Evolutionary conservation across 2,797 vertebrate species (phyloP).

Genomic region (Erithacus rubecula): DNA sequence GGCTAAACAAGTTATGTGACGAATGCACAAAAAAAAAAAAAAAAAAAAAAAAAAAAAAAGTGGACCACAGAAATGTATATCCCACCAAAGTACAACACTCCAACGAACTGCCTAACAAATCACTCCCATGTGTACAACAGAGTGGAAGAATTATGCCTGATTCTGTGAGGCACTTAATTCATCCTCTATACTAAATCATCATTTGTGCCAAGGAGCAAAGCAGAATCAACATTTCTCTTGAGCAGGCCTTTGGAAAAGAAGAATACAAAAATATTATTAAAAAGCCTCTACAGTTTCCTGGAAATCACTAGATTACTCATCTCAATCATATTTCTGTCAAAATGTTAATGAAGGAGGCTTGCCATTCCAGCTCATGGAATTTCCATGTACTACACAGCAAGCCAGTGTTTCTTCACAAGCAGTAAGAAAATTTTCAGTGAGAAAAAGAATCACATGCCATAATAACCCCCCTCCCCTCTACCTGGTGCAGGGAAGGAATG

Average conservation of each 20-base stretch:
- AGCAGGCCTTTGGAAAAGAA: not conserved
- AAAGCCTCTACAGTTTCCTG: not conserved
- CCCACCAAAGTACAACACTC: not conserved
- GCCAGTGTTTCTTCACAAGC: not conserved
- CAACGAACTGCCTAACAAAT: not conserved
- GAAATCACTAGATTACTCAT: not conserved
- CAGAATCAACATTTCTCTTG: not conserved
- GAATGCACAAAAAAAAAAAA: not conserved
- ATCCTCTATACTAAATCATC: not conserved
- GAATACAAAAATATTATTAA: not conserved
- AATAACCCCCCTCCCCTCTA: not conserved
- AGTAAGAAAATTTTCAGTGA: not conserved
- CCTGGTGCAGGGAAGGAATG: not conserved
- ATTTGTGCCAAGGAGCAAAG: not conserved
- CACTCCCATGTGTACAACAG: not conserved
- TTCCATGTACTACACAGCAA: not conserved
- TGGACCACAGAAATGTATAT: not conserved
- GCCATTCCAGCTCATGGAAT: not conserved
- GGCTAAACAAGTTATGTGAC: not conserved
- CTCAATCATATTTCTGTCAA: not conserved
- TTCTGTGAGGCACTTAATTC: not conserved
- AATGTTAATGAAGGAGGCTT: not conserved
- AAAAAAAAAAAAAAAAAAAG: not conserved
- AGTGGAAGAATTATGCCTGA: not conserved
- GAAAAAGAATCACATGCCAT: not conserved